phyloP scores from a whole-genome alignment of 1,140 invertebrate genomes.

The Drosophila lowei region DNA sequence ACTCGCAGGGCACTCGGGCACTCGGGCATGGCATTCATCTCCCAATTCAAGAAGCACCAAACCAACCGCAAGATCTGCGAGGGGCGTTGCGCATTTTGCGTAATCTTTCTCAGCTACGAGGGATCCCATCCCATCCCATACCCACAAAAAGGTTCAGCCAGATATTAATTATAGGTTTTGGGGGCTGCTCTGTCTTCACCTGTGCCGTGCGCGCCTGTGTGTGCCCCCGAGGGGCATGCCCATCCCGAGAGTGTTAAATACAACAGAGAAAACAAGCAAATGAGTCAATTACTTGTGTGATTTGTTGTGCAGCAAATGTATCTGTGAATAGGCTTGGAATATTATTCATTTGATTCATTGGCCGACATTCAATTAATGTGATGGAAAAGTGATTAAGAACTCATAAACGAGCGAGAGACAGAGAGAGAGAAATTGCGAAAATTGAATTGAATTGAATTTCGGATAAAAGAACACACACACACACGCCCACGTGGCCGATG shows the following conservation, averaged over 20 bases:
- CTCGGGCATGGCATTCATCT: too few relatives aligned
- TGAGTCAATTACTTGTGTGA: constrained; percentile 66
- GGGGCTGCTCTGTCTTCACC: constrained; percentile 19
- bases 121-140: constrained; percentile 1
- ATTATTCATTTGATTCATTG: constrained; percentile 13
- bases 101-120: constrained; percentile 59
- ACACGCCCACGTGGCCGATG: neutral
- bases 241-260: constrained; percentile 40
- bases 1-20: neutral
- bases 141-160: constrained; percentile 46
- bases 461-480: constrained; percentile 17
- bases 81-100: constrained; percentile 66
- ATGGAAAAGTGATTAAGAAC: constrained; percentile 41
- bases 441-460: constrained; percentile 18
- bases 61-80: constrained; percentile 33
- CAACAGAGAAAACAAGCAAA: constrained; percentile 25
- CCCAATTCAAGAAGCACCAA: constrained; percentile 27
- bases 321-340: constrained; percentile 5
- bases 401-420: constrained; percentile 30
- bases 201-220: constrained; percentile 10
- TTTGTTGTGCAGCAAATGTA: constrained; percentile 38
- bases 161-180: constrained; percentile 71
- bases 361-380: constrained; percentile 25
- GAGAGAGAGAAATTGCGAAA: neutral
- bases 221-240: constrained; percentile 15